Base-by-base conservation (phyloP, 2,888 invertebrate species). In the Zaprionus obscuricornis region DNA sequence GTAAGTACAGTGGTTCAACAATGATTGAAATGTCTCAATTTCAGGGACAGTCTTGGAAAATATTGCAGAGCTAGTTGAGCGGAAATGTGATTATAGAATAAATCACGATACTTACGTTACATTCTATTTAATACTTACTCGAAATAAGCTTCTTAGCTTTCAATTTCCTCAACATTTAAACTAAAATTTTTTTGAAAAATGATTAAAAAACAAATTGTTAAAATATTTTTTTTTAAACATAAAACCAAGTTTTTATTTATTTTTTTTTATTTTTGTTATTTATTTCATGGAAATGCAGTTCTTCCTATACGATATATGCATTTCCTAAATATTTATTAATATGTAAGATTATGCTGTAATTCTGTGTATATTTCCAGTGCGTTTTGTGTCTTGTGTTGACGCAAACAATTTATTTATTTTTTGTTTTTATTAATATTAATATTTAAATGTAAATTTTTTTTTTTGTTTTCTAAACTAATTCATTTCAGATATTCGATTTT, bases 321-420 rank as follows among this genome's bases (percentile, higher is more conserved):
- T 49, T 62, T 49, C 67, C 73, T 67, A 73, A 67, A 42, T 67
- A 58, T 67, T 56, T 50, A 29, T 3, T 29, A 24, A 47, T 67
- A 72, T 65, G 31, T 71, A 67, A 68, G 69, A 73, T 69, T 69
- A 73, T 69, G 68, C 51, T 73, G 46, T 54, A 72, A 63, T 69
- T 63, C 26, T 54, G 62, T 24, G 5, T 67, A 54, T 52, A 52
- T 43, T 55, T 68, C 20, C 47, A 43, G n/a, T n/a, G n/a, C n/a
- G n/a, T n/a, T n/a, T 24, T 24, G 24, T 24, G 5, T 24, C 5
- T 24, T 18, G 22, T 10, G 20, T 37, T 11, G 8, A 1, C 18
- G 17, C 11, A 16, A 52, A 62, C 52, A 34, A 40, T 27, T 49
- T 49, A 45, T 43, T 52, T 24, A 36, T 22, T 31, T 16, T 56